Conservation (phyloP, 2,113 vertebrate species). For the Lycaon pictus region DNA sequence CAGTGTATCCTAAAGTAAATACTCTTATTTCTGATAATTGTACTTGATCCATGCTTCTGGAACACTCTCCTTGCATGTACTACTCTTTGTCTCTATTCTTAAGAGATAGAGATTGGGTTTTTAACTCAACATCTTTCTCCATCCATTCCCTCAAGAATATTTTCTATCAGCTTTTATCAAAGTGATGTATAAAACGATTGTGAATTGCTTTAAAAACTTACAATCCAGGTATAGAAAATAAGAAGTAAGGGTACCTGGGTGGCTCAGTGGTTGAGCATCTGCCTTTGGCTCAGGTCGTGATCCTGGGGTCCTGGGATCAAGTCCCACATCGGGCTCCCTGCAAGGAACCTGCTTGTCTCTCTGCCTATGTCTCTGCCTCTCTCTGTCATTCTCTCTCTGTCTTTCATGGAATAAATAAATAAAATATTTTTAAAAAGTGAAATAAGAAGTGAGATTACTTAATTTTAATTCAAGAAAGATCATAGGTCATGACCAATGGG, state of each 20-base stretch:
- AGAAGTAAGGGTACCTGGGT: too few species aligned
- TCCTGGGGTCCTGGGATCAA: too few species aligned
- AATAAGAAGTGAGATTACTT: not conserved
- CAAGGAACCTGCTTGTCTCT: too few species aligned
- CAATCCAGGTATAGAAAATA: not conserved
- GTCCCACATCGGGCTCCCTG: too few species aligned
- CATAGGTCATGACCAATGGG: not conserved
- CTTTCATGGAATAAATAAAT: too few species aligned
- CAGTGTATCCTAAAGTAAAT: accelerated
- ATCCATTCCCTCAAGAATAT: not conserved
- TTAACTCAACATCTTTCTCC: too few species aligned
- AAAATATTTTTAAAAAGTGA: not conserved
- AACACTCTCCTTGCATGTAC: not conserved
- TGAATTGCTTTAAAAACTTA: not conserved
- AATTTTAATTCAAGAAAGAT: not conserved
- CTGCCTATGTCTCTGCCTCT: too few species aligned
- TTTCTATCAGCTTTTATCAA: not conserved
- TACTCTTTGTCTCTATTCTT: not conserved
- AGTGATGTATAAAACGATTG: not conserved
- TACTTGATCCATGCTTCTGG: not conserved
- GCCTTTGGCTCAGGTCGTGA: too few species aligned
- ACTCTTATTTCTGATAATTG: not conserved
- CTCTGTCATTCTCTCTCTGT: too few species aligned
- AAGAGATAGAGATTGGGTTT: not conserved
- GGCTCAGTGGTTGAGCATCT: too few species aligned